Percentiles rank a stretch among this genome's conserved stretches.
Conservation (phyloP, 2,113 vertebrate species). For the Cathartes aura region DNA sequence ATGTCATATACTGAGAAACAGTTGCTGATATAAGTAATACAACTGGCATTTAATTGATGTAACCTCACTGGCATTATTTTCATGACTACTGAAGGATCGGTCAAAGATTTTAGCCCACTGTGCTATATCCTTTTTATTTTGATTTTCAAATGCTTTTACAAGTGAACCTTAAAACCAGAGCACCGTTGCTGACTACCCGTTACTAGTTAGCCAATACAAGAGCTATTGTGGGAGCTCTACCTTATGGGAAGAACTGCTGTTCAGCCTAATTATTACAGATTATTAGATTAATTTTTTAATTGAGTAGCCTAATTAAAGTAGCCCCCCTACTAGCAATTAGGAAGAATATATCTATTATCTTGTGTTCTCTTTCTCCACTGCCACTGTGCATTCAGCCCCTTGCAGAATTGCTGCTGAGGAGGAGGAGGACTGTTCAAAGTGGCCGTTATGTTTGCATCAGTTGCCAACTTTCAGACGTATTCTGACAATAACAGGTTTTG, state of each 20-base stretch:
- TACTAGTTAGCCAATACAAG: not conserved
- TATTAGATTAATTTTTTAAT: constrained; percentile 70
- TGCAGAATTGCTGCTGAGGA: constrained; percentile 15
- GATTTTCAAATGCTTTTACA: not conserved
- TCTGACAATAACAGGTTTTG: constrained; percentile 71
- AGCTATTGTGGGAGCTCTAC: not conserved
- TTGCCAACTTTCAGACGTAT: constrained; percentile 55
- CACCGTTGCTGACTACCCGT: not conserved
- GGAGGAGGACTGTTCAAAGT: constrained; percentile 44
- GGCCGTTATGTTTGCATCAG: constrained; percentile 16
- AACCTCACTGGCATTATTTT: not conserved
- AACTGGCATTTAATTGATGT: not conserved
- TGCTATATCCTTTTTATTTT: not conserved
- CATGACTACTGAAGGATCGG: not conserved
- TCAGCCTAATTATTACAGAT: constrained; percentile 63
- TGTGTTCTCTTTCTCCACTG: not conserved
- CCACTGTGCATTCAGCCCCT: constrained; percentile 30
- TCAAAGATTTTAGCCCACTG: not conserved
- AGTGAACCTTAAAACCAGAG: not conserved
- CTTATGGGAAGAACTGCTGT: constrained; percentile 1
- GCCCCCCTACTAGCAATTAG: not conserved
- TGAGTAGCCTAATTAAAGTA: constrained; percentile 52
- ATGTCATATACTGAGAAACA: not conserved
- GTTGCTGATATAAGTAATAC: not conserved
- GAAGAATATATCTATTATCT: constrained; percentile 40